Conservation (phyloP, 2,113 vertebrate genomes). For the Takifugu bimaculatus region DNA sequence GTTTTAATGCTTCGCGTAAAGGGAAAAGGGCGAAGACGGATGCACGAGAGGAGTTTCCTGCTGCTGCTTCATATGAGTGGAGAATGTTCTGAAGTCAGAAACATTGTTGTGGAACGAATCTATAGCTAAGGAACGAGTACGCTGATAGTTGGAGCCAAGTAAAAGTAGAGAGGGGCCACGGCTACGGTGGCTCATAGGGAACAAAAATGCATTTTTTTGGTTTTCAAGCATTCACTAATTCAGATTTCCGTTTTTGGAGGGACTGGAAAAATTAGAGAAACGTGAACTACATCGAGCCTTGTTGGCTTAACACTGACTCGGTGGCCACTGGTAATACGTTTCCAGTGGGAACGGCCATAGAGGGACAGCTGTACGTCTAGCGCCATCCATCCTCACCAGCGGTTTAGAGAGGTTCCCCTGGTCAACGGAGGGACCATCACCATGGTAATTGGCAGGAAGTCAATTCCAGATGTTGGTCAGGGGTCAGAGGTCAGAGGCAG, state of each 20-base stretch:
- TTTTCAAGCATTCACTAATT: neutral
- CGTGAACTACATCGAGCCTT: neutral
- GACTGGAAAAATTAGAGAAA: too few relatives aligned
- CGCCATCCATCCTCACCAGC: slow-evolving; percentile 61
- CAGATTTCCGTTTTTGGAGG: too few relatives aligned
- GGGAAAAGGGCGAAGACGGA: neutral
- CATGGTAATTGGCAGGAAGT: too few relatives aligned
- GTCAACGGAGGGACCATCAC: slow-evolving; percentile 42
- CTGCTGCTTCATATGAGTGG: too few relatives aligned
- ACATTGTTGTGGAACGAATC: too few relatives aligned
- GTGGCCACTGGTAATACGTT: slow-evolving; percentile 32
- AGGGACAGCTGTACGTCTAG: slow-evolving; percentile 15
- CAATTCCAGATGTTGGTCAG: slow-evolving; percentile 15
- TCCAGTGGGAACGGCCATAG: slow-evolving; percentile 12
- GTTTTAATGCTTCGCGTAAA: slow-evolving; percentile 7
- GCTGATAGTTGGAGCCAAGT: too few relatives aligned
- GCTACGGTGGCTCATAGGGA: too few relatives aligned
- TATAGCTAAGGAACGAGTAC: too few relatives aligned
- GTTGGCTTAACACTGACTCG: slow-evolving; percentile 48
- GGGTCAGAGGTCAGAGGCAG: slow-evolving; percentile 27
- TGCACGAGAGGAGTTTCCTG: too few relatives aligned
- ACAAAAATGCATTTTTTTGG: too few relatives aligned
- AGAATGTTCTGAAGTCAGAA: too few relatives aligned
- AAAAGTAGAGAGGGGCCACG: too few relatives aligned
- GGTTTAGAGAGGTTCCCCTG: slow-evolving; percentile 60